phyloP scores from a whole-genome alignment of 2,113 vertebrate species.

The Anhinga rufa region DNA sequence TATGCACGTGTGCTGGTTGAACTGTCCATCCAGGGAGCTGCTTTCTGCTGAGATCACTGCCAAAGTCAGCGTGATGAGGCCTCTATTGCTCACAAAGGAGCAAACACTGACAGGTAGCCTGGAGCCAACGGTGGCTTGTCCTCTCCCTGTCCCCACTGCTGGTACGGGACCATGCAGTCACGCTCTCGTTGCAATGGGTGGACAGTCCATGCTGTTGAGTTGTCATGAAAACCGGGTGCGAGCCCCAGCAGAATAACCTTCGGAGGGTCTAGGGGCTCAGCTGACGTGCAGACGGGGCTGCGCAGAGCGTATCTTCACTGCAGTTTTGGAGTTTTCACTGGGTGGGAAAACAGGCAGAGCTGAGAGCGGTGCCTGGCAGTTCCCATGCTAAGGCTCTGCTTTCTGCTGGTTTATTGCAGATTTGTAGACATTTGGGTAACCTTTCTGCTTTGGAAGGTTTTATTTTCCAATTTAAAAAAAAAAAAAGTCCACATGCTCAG shows the following conservation, averaged over 20 bases:
- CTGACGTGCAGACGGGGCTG: background rate
- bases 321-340: background rate
- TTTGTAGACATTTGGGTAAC: background rate
- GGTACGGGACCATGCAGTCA: background rate
- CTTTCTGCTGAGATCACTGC: background rate
- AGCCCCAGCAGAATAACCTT: background rate
- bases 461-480: background rate
- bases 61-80: background rate
- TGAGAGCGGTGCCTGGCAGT: background rate
- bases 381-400: too few relatives aligned
- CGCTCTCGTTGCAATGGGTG: background rate
- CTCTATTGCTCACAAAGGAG: background rate
- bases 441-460: background rate
- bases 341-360: background rate
- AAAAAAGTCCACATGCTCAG: background rate
- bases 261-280: background rate
- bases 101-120: too few relatives aligned
- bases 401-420: too few relatives aligned
- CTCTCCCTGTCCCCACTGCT: background rate
- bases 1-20: rapidly evolving
- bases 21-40: background rate
- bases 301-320: too few relatives aligned
- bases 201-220: background rate
- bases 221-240: background rate
- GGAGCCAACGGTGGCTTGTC: background rate